Evolutionary conservation across 1,140 invertebrate genomes (phyloP).

Genomic region (Zaprionus vittiger): DNA sequence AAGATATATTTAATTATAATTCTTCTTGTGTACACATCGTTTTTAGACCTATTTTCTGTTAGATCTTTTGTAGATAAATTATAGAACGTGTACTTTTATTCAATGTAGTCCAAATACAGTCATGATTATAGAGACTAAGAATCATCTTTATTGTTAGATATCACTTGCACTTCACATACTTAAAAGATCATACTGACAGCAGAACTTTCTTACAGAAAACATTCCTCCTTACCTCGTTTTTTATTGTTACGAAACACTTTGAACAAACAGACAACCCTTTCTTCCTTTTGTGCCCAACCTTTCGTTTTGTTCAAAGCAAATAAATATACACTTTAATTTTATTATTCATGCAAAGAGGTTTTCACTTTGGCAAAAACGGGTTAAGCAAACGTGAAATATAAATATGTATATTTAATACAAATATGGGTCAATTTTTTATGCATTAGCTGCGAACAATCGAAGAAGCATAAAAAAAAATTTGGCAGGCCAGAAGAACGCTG

Average conservation of each 20-base stretch:
- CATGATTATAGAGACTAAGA: too few species aligned
- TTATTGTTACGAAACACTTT: background rate
- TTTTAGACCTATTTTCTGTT: too few species aligned
- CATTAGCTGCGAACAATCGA: constrained; percentile 51
- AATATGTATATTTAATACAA: constrained; percentile 74
- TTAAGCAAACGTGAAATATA: constrained; percentile 69
- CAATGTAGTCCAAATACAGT: too few species aligned
- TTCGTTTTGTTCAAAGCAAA: background rate
- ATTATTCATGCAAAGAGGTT: constrained; percentile 62
- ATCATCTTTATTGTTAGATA: too few species aligned
- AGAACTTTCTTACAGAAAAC: background rate
- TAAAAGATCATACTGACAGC: too few species aligned
- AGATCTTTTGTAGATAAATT: too few species aligned
- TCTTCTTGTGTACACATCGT: too few species aligned
- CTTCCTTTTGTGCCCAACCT: background rate
- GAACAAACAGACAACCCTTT: background rate
- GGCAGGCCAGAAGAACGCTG: background rate
- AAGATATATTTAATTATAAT: too few species aligned
- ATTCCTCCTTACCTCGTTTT: background rate
- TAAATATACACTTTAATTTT: constrained; percentile 31
- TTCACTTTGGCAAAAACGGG: constrained; percentile 48
- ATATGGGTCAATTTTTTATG: constrained; percentile 77
- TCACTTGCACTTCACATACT: too few species aligned
- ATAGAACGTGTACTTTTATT: too few species aligned
- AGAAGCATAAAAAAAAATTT: constrained; percentile 13